Evolutionary conservation across 2,888 invertebrate species (phyloP), one percentile per base, ranked within the genome.

Genomic region (Tetropium fuscum): DNA sequence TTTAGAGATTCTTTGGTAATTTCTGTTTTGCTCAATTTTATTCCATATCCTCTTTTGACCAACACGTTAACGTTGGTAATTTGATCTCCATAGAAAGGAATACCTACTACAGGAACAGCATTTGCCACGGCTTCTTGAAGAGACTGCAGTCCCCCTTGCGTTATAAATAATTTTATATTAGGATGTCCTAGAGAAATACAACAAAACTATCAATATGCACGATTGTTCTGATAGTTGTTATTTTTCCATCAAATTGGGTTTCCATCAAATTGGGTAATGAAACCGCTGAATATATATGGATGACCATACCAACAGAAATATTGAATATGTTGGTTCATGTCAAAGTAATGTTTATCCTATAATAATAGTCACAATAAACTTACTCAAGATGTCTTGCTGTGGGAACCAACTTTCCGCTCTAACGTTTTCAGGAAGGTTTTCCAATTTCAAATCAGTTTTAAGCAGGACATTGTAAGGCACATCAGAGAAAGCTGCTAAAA

Each of bases 111-210:
- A 10, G 72, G 72, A 16, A 71, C 58, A 2, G 48, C 40, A 15
- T 57, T 61, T 27, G 59, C 53, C 2, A 71, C 27, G 2, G 69
- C 55, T 47, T 72, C 72, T 51, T 69, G 64, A 36, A 71, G 59
- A 7, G 72, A 72, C 54, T 71, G 72, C 1, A 71, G 40, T 8
- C 72, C 72, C n/a, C 70, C 72, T 59, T 72, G 72, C 0, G 70
- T 71, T 13, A 72, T 69, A 49, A 84, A 84, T 1, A 83, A 49
- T 60, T 83, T 84, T 0, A 84, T 60, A 47, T 84, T 84, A n/a
- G 79, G 79, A 66, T 84, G 84, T 18, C 58, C 74, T 74, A 36
- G 40, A 62, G 66, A 10, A 34, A 3, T 27, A 32, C 16, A 18
- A 2, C 27, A 1, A 27, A 1, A 27, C 10, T 27, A 6, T 2